Conservation (phyloP, 2,797 vertebrate species). For the Tenualosa thibaudeaui region DNA sequence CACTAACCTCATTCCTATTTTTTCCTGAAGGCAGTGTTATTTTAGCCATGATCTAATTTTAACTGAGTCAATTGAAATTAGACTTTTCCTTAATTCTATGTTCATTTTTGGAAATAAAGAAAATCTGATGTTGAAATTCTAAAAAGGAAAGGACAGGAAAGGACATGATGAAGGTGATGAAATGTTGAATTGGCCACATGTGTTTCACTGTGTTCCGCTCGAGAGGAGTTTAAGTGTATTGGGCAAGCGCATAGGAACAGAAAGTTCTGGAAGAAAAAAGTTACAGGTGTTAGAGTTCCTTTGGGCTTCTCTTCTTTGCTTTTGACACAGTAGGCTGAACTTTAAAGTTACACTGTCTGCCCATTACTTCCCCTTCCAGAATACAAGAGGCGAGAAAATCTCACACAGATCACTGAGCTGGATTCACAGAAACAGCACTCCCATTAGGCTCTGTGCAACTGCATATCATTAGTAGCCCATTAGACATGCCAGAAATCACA, state of each 20-base stretch:
- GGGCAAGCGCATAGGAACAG: neutral
- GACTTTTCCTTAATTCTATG: neutral
- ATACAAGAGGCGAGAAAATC: neutral
- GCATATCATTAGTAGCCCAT: neutral
- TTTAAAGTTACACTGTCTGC: neutral
- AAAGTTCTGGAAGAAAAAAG: neutral
- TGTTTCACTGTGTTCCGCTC: neutral
- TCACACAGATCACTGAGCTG: neutral
- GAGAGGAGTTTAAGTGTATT: neutral
- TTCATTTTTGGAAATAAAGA: neutral
- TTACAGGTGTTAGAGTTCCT: neutral
- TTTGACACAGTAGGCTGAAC: slow-evolving; percentile 3
- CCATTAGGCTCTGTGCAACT: neutral
- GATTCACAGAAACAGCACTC: neutral
- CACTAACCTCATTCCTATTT: neutral
- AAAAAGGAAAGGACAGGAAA: neutral
- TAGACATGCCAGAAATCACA: neutral
- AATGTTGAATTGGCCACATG: neutral
- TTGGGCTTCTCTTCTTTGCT: neutral
- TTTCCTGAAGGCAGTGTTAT: neutral
- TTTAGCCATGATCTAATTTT: slow-evolving; percentile 22
- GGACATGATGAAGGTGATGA: slow-evolving; percentile 12
- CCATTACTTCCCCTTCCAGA: neutral
- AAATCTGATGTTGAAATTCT: neutral
- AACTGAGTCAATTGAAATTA: neutral